Evolutionary conservation across 2,113 vertebrate genomes (phyloP), one percentile per base, ranked within the genome.

Genomic region (Poeciliopsis retropinna): DNA sequence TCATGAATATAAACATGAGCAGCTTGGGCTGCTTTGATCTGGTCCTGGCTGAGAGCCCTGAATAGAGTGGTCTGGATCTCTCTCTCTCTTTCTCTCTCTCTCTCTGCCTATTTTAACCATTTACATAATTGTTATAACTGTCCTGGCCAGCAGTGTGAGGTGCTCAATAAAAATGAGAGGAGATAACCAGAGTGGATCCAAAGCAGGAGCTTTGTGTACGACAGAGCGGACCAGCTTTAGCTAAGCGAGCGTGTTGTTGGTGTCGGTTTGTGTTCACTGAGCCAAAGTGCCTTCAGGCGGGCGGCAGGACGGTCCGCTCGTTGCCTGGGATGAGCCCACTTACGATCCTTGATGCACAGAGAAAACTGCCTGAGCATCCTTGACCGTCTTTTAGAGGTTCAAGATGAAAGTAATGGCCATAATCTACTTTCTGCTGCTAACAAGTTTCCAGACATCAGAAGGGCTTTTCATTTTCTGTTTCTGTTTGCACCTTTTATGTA

Each of bases 1-100:
- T 89, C 78, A 87, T 92, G 92, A 88, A 88, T 91, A 87, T 71
- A 88, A 90, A 81, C 90, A 91, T 90, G 88, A 90, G 81, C 81
- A 85, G 85, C 76, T 77, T 78, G 70, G 70, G 64, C 78, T 72
- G 76, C 84, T 86, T 88, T 91, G 84, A 88, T 91, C 80, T 87
- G 14, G 32, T 75, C 60, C 82, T 89, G 85, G 79, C 81, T 70
- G 70, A 80, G 72, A 88, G 81, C 83, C 81, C 81, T 68, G 34
- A 80, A 83, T 70, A 85, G 78, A 92, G 88, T 84, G 81, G 87
- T 84, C 76, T 82, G 79, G 66, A 83, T 79, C 71, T 70, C 73
- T 87, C 19, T 79, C 73, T 70, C 73, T 87, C 47, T 76, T 69
- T 70, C 41, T 37, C 34, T 10, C 82, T 81, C 78, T 54, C 22